Evolutionary conservation across 1,140 invertebrate species (phyloP), one percentile per base, ranked within the genome.

Genomic region (Meteorus sp.): DNA sequence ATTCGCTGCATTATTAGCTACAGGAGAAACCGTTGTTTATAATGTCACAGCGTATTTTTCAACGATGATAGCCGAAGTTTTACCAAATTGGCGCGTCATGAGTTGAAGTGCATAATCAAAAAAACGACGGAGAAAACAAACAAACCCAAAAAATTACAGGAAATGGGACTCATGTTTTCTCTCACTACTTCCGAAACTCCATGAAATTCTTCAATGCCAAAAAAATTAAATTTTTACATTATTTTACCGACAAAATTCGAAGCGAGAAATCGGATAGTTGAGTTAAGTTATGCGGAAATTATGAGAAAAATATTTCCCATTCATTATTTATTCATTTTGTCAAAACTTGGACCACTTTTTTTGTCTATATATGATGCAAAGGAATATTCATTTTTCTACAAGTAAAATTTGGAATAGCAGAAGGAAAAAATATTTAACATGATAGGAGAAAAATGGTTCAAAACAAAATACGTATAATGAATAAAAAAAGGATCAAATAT

Each of bases 1-100:
- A 57, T 88, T 87, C 81, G 85, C 83, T 2, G 86, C 86, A 1
- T 85, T 88, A 65, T 70, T 89, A 35, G 81, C 84, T 45, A 83
- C 82, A 2, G 86, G 87, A 7, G 84, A 86, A 60, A 85, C 84
- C 0, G 68, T 86, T 5, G 80, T 82, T 57, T 84, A 83, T 67
- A 85, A 85, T 70, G 74, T 85, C 45, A 83, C 78, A 44, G 70
- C 79, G 35, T 81, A 84, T 69, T 83, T 83, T 62, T 82, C 82
- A 20, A 75, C 80, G 37, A 70, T 81, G 44, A 79, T 85, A 33
- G 83, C 82, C 13, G 77, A 83, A 48, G 73, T 83, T 59, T 69
- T 85, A 66, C 81, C 82, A 31, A 83, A 83, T 57, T 85, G 84
- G 84, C 73, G 61, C 22, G 72, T 82, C 59, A 78, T 82, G 77